Evolutionary conservation across 1,140 invertebrate genomes (phyloP), one percentile per base, ranked within the genome.

Genomic region (Drosophila trapezifrons): DNA sequence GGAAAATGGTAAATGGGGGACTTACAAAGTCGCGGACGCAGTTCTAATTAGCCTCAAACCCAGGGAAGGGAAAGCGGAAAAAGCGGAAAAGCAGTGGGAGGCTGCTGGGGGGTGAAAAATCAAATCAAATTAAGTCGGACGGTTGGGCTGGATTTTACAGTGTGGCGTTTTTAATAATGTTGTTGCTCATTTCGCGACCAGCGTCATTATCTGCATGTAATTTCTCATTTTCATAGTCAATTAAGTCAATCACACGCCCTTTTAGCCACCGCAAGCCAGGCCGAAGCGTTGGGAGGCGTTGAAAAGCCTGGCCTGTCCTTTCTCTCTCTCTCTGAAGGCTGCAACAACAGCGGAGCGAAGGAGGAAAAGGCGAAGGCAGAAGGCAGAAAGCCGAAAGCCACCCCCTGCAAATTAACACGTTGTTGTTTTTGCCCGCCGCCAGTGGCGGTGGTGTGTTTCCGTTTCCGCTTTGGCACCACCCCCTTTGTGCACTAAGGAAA

Each of bases 241-340:
- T 91, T 91, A 91, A 91, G 90, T 91, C 90, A 91, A 91, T 91
- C 90, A 91, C 90, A 91, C 90, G 90, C 90, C 90, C 90, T 90
- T 91, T 91, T 90, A 90, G 90, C 81, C 84, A 89, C 89, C 89
- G 87, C 83, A 79, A 73, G 69, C 73, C 43, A 42, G 56, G 15
- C 15, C 25, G 47, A 64, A 22, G 52, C 54, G 38, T 55, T 55
- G 54, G 18, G 20, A 38, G 20, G 54, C 35, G 54, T 40, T 32
- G 59, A 57, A 62, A 62, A 55, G 49, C 51, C 51, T 3, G 51
- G 17, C 2, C n/a, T 32, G 27, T 8, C 27, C 27, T 8, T 29
- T 7, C 8, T 29, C 27, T 8, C 15, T 38, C 37, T 38, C 37
- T 38, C 18, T 29, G 59, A 62, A 40, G 51, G 37, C 32, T 43